phyloP scores from a whole-genome alignment of 2,888 invertebrate species.

The Drosophila longiperda region DNA sequence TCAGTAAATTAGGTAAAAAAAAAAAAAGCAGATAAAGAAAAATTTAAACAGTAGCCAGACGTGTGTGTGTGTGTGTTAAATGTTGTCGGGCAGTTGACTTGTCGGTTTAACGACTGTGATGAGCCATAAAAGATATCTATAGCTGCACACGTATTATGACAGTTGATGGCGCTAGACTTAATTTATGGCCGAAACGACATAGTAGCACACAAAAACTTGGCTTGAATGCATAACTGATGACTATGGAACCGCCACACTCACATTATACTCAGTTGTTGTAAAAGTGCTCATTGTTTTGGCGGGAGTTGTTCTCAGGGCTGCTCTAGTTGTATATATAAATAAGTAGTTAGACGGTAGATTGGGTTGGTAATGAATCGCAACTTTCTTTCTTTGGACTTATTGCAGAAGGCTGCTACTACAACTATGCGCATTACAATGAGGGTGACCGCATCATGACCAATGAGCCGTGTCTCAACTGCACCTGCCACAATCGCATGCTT shows the following conservation, averaged over 20 bases:
- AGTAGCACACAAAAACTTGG: slow-evolving; percentile 62
- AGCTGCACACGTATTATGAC: slow-evolving; percentile 66
- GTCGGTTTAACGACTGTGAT: slow-evolving; percentile 61
- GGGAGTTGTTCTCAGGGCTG: slow-evolving; percentile 42
- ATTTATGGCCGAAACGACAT: slow-evolving; percentile 69
- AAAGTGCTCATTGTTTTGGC: slow-evolving; percentile 42
- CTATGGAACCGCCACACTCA: slow-evolving; percentile 26
- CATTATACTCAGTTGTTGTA: slow-evolving; percentile 6
- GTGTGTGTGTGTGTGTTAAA: slow-evolving; percentile 30
- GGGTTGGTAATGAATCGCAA: slow-evolving; percentile 39
- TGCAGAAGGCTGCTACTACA: slow-evolving; percentile 95
- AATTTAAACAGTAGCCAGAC: slow-evolving; percentile 31
- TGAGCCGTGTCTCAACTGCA: slow-evolving; percentile 97
- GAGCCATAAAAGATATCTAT: slow-evolving; percentile 75
- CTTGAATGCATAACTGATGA: slow-evolving; percentile 62
- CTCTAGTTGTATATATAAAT: slow-evolving; percentile 38
- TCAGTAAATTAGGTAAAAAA: slow-evolving; percentile 66
- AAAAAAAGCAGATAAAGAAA: slow-evolving; percentile 5
- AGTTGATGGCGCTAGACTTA: slow-evolving; percentile 66
- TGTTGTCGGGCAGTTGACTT: slow-evolving; percentile 37
- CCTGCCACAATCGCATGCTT: slow-evolving; percentile 97
- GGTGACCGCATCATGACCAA: slow-evolving; percentile 97
- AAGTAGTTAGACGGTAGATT: slow-evolving; percentile 7
- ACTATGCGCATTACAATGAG: slow-evolving; percentile 96
- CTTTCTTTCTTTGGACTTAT: slow-evolving; percentile 62